phyloP scores from a whole-genome alignment of 1,140 invertebrate genomes.

The Aphelinus certus region DNA sequence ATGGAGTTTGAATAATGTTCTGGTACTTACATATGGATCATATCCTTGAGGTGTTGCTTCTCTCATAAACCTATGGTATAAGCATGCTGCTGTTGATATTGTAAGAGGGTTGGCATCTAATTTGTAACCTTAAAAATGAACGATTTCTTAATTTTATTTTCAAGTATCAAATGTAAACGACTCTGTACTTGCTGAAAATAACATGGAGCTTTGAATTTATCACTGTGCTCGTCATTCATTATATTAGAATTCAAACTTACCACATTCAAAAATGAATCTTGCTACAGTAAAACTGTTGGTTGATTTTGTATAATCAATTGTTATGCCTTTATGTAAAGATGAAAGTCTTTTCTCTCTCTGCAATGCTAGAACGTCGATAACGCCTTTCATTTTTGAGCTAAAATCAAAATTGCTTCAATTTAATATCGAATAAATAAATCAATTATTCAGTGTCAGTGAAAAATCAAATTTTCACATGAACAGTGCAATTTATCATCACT shows the following conservation, averaged over 20 bases:
- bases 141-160: no score
- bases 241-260: slow-evolving; percentile 59
- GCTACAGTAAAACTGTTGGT: slow-evolving; percentile 72
- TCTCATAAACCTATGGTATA: slow-evolving; percentile 89
- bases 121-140: slow-evolving; percentile 70
- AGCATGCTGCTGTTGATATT: slow-evolving; percentile 83
- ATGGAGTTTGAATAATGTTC: no score
- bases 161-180: no score
- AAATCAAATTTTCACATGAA: not conserved
- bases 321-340: slow-evolving; percentile 65
- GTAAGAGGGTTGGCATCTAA: slow-evolving; percentile 84
- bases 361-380: slow-evolving; percentile 75
- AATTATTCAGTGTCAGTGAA: not conserved
- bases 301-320: slow-evolving; percentile 71
- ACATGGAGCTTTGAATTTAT: no score
- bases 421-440: not conserved
- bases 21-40: slow-evolving; percentile 80
- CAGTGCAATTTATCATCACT: not conserved
- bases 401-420: slow-evolving; percentile 28
- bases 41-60: slow-evolving; percentile 80
- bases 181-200: no score
- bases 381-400: slow-evolving; percentile 72
- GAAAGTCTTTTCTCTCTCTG: slow-evolving; percentile 69
- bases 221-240: no score
- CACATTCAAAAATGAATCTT: slow-evolving; percentile 88